phyloP scores from a whole-genome alignment of 1,140 invertebrate species.

The Heliconius nattereri region DNA sequence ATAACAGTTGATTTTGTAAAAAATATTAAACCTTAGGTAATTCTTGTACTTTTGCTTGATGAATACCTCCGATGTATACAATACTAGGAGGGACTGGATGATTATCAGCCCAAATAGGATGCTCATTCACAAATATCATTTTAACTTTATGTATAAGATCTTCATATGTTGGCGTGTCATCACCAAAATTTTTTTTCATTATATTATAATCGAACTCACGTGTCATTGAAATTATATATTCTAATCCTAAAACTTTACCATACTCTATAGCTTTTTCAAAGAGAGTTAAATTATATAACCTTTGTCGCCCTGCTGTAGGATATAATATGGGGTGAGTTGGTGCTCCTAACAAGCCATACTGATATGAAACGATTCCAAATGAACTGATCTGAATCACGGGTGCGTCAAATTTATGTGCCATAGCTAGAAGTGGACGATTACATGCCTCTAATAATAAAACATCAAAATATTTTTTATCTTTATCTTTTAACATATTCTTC shows the following conservation, averaged over 20 bases:
- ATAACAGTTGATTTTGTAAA: not conserved
- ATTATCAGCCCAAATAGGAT: slow-evolving; percentile 45
- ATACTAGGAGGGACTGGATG: slow-evolving; percentile 71
- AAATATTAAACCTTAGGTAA: slow-evolving; percentile 38
- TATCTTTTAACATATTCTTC: slow-evolving; percentile 46
- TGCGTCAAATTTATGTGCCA: slow-evolving; percentile 66
- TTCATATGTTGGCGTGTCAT: slow-evolving; percentile 49
- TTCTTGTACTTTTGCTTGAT: slow-evolving; percentile 61
- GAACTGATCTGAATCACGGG: slow-evolving; percentile 71
- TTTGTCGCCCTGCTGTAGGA: slow-evolving; percentile 60
- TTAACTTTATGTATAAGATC: slow-evolving; percentile 72
- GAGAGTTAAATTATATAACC: slow-evolving; percentile 50
- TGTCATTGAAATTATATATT: slow-evolving; percentile 15
- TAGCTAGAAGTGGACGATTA: slow-evolving; percentile 43
- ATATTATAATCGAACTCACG: slow-evolving; percentile 51
- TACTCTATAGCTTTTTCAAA: slow-evolving; percentile 56
- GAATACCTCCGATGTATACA: slow-evolving; percentile 75
- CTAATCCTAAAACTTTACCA: slow-evolving; percentile 40
- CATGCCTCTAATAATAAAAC: slow-evolving; percentile 57
- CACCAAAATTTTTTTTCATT: slow-evolving; percentile 67
- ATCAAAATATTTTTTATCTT: slow-evolving; percentile 56
- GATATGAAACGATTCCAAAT: slow-evolving; percentile 39
- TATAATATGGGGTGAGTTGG: slow-evolving; percentile 74
- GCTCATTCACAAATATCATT: slow-evolving; percentile 75
- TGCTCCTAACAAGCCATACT: slow-evolving; percentile 66